Percentiles rank a stretch among this genome's conserved stretches.
Conservation (phyloP, 2,113 vertebrate species). For the Onychostoma macrolepis region DNA sequence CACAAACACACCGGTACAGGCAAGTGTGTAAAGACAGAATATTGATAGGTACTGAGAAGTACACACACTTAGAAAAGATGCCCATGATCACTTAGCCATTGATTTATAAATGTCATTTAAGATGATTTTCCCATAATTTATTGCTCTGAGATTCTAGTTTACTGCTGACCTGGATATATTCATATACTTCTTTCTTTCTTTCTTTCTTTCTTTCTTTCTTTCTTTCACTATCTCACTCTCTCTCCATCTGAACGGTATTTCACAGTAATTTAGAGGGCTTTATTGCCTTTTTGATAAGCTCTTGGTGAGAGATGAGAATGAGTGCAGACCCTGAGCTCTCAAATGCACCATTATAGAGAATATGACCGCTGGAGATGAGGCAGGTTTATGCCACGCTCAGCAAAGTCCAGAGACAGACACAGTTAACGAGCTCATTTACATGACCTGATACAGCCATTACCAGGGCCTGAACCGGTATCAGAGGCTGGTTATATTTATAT, state of each 20-base stretch:
- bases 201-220: no score
- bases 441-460: slow-evolving; percentile 30
- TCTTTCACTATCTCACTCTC: background rate
- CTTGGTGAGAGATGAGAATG: slow-evolving; percentile 32
- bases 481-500: background rate
- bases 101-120: background rate
- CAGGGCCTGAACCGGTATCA: background rate
- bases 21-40: background rate
- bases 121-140: background rate
- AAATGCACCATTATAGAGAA: slow-evolving; percentile 39
- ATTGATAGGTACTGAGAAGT: background rate
- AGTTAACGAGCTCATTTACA: slow-evolving; percentile 38
- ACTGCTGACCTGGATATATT: background rate
- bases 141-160: background rate
- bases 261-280: slow-evolving; percentile 24
- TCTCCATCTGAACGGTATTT: slow-evolving; percentile 5
- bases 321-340: slow-evolving; percentile 25
- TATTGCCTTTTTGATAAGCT: slow-evolving; percentile 29
- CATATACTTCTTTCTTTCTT: background rate
- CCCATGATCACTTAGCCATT: no score
- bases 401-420: slow-evolving; percentile 32
- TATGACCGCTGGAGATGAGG: slow-evolving; percentile 27
- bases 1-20: no score
- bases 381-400: slow-evolving; percentile 35
- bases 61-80: background rate